Conservation (phyloP, 2,113 vertebrate species). For the Lepus timidus region DNA sequence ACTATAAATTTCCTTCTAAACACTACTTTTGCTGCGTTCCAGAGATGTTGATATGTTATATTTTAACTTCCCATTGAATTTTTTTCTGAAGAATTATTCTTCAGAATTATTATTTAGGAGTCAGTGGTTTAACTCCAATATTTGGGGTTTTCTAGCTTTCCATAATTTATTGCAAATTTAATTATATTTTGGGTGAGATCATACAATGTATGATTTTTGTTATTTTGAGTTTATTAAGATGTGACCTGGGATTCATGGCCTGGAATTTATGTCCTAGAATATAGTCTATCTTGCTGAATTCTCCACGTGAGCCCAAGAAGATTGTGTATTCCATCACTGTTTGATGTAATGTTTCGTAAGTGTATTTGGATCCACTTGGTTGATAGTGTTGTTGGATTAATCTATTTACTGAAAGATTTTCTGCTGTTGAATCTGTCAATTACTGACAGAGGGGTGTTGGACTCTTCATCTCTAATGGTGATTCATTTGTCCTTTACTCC, state of each 20-base stretch:
- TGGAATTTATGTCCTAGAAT: not conserved
- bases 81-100: not conserved
- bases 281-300: not conserved
- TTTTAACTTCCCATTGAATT: not conserved
- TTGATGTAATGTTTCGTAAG: not conserved
- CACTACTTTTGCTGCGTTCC: not conserved
- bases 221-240: not conserved
- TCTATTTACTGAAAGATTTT: not conserved
- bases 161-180: not conserved
- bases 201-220: not conserved
- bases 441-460: not conserved
- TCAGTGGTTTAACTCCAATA: not conserved
- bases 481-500: not conserved
- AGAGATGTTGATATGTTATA: not conserved
- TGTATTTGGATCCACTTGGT: not conserved
- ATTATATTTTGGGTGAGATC: not conserved
- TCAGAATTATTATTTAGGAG: not conserved
- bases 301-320: not conserved
- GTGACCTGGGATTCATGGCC: too few relatives aligned
- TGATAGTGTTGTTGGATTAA: not conserved
- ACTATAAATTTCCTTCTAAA: not conserved
- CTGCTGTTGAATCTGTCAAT: not conserved
- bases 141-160: not conserved
- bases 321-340: not conserved
- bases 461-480: not conserved